Evolutionary conservation across 2,888 invertebrate genomes (phyloP).

Genomic region (Drosophila siamana): DNA sequence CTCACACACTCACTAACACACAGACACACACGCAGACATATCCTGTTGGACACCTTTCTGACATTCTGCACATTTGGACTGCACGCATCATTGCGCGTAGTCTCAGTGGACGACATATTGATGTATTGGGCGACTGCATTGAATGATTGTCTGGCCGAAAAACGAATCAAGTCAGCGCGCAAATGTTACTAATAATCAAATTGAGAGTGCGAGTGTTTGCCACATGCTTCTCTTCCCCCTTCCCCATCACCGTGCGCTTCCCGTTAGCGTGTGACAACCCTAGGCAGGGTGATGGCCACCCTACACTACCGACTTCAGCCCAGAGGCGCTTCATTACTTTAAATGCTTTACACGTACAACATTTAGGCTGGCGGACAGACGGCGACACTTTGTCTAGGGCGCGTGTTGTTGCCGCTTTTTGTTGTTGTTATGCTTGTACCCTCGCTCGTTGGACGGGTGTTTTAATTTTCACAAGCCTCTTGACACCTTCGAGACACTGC

Average conservation of each 20-base stretch:
- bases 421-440: constrained; percentile 24
- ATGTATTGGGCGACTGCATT: constrained; percentile 70
- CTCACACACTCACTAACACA: not conserved
- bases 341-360: constrained; percentile 79
- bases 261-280: constrained; percentile 12
- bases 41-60: constrained; percentile 52
- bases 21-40: constrained; percentile 3
- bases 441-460: not conserved
- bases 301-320: constrained; percentile 21
- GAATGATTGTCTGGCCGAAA: constrained; percentile 60
- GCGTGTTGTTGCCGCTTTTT: constrained; percentile 36
- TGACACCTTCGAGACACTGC: no score
- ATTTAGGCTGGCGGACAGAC: constrained; percentile 56
- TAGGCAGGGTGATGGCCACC: constrained; percentile 10
- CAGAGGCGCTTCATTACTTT: constrained; percentile 69
- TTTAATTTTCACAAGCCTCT: not conserved
- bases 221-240: not conserved
- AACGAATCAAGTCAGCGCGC: constrained; percentile 63
- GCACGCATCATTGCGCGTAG: constrained; percentile 69
- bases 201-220: constrained; percentile 1
- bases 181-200: constrained; percentile 64
- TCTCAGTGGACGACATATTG: constrained; percentile 69
- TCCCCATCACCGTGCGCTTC: not conserved
- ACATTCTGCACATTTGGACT: constrained; percentile 61
- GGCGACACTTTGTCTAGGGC: constrained; percentile 53